Evolutionary conservation across 2,888 invertebrate genomes (phyloP), one percentile per base, ranked within the genome.

Genomic region (Dione vanillae): DNA sequence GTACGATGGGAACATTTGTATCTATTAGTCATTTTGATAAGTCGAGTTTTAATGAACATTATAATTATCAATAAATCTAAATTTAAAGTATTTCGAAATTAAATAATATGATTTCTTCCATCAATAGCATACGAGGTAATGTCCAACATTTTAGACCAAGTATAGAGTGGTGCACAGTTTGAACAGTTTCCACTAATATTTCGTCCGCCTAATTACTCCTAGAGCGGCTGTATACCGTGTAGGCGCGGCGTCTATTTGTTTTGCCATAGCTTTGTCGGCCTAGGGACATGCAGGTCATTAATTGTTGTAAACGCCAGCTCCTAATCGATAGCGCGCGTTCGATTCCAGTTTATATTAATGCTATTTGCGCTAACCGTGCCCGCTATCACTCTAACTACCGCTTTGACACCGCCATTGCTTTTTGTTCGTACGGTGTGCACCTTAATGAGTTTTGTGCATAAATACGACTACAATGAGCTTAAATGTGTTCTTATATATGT

Each of bases 301-400:
- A 93, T 93, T 93, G 92, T 92, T 90, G 92, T 91, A 91, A 91
- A 89, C 91, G 91, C 89, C 87, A 83, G 87, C 85, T 90, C 85
- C 92, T 92, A 93, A 93, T 93, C 92, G 92, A 93, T 93, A 92
- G 90, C 85, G 86, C 85, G 85, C 89, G 91, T 91, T 92, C 92
- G 91, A 92, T 92, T 92, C 92, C 88, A 90, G 92, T 93, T 92
- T 92, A 91, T 93, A 92, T 92, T 93, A 92, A 92, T 92, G 92
- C 91, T 91, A 91, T 93, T 92, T 92, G 91, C 85, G 85, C 88
- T 85, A 84, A 87, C 86, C 86, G 79, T 77, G 77, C 71, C 73
- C 77, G 71, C 77, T 78, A 76, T 77, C 77, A 76, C 73, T 77
- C 76, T 74, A 77, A 76, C 77, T 77, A 76, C 75, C 73, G 74